These are phyloP conservation scores for Heterohyrax brucei DNA, from an alignment of 2,797 vertebrate species.

Conservation along the genomic window DNA sequence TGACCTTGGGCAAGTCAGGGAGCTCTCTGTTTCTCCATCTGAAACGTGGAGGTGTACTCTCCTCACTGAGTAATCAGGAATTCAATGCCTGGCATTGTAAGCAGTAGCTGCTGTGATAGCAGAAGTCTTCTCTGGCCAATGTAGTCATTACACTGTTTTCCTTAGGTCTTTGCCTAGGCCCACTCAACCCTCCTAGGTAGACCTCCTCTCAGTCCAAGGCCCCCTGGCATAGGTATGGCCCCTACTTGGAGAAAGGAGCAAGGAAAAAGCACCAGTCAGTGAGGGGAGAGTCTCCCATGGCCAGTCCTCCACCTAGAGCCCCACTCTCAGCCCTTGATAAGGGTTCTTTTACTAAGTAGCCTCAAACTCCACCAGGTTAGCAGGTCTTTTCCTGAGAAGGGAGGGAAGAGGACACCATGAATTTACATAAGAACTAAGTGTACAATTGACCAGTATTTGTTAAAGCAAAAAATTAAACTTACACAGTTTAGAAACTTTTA, in stretches of 20 bases:
- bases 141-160: background rate
- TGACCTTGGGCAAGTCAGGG: constrained; percentile 17
- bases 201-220: background rate
- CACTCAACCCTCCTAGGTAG: background rate
- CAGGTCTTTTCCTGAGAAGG: background rate
- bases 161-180: background rate
- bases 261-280: background rate
- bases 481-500: background rate
- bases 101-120: background rate
- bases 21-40: constrained; percentile 11
- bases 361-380: background rate
- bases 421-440: background rate
- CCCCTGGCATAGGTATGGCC: background rate
- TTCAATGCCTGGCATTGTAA: background rate
- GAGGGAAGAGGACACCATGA: background rate
- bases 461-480: constrained; percentile 25
- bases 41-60: background rate
- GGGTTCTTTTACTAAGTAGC: background rate
- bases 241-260: constrained; percentile 28
- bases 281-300: background rate
- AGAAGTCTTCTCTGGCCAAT: background rate
- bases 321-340: background rate
- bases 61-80: background rate
- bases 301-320: background rate
- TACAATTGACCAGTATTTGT: background rate